A percentile compares a stretch with the other conserved stretches of the same genome.
Evolutionary conservation across 2,113 vertebrate genomes (phyloP).

Genomic region (Amblyopsis rosae): DNA sequence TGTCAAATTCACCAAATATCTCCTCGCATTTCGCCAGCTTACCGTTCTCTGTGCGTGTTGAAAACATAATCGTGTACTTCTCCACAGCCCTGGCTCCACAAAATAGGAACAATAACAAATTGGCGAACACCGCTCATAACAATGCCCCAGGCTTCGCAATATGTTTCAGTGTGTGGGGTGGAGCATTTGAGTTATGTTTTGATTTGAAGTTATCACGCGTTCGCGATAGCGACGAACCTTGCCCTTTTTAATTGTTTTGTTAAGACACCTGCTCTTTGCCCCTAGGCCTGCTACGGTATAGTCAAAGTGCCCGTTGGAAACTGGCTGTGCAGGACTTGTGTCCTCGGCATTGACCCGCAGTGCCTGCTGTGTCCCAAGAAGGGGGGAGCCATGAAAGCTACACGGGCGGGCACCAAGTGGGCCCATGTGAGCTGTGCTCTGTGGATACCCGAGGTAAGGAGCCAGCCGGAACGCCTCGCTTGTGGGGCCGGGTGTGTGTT

Average conservation of each 20-base stretch:
- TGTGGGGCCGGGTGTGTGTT: neutral
- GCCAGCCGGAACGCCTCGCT: neutral
- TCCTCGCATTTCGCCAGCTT: no score
- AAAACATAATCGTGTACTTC: no score
- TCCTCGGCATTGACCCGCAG: constrained; percentile 89
- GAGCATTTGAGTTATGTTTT: no score
- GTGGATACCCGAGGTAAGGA: constrained; percentile 96
- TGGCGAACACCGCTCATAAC: no score
- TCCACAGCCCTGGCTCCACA: no score
- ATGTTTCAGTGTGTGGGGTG: no score
- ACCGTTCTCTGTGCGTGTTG: no score
- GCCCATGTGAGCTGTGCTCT: constrained; percentile 97
- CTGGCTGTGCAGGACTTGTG: constrained; percentile 96
- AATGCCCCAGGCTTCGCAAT: no score
- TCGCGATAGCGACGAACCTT: neutral
- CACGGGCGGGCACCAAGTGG: constrained; percentile 92
- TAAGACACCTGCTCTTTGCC: neutral
- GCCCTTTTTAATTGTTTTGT: neutral
- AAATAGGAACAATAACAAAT: no score
- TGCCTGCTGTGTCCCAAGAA: constrained; percentile 94
- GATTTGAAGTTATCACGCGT: no score
- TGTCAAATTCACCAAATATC: no score
- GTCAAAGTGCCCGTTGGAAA: constrained; percentile 96
- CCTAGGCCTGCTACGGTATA: constrained; percentile 96
- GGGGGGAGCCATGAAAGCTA: constrained; percentile 97